These are phyloP conservation scores for Melinaea marsaeus DNA, from an alignment of 2,888 invertebrate genomes.

Conservation along the genomic window DNA sequence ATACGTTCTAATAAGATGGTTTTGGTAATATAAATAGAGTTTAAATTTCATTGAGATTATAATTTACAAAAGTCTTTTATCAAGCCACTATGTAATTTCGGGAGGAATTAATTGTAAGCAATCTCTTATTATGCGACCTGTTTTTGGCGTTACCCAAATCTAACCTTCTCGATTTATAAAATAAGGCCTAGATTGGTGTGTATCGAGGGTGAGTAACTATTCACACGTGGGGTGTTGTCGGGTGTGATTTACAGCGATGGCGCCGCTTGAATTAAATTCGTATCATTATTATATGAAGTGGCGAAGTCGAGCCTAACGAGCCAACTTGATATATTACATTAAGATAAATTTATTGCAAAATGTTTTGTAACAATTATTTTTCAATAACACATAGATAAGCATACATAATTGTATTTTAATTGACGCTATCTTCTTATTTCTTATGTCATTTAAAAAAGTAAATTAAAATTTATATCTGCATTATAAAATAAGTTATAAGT, in stretches of 20 bases:
- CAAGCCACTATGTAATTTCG: constrained; percentile 15
- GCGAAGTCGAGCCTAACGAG: constrained; percentile 31
- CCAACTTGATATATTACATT: constrained; percentile 32
- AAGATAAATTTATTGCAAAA: not conserved
- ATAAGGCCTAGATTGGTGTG: constrained; percentile 32
- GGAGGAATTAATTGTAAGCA: constrained; percentile 45
- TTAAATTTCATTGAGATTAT: constrained; percentile 11
- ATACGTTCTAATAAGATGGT: constrained; percentile 9
- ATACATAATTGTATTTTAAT: too few species aligned
- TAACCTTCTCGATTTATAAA: constrained; percentile 17
- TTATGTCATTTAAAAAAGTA: too few species aligned
- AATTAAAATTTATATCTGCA: not conserved
- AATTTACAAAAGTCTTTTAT: constrained; percentile 1
- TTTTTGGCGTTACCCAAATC: constrained; percentile 25
- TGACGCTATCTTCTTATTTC: too few species aligned
- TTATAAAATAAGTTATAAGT: constrained; percentile 17
- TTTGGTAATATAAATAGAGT: constrained; percentile 12
- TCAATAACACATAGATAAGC: too few species aligned
- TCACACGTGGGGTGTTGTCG: constrained; percentile 34
- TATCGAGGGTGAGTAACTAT: constrained; percentile 33
- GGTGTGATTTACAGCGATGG: constrained; percentile 43
- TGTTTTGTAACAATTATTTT: not conserved
- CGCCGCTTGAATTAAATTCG: constrained; percentile 41
- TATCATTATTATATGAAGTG: constrained; percentile 38
- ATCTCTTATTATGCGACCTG: constrained; percentile 42